Conservation (phyloP, 2,888 invertebrate genomes). For the Apantesis nais region DNA sequence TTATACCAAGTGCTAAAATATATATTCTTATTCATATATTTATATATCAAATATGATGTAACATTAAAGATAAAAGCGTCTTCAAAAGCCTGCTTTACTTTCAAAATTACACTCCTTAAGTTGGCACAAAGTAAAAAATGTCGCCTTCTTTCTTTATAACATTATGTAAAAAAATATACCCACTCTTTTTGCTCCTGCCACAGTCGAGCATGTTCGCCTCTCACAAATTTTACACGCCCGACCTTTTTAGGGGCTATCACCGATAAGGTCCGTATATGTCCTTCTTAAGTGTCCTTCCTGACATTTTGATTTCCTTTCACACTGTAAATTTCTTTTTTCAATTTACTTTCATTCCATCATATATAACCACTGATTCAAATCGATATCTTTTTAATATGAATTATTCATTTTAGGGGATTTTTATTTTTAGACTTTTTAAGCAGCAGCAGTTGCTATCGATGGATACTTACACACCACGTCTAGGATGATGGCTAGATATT, state of each 20-base stretch:
- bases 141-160: neutral
- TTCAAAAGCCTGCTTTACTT: no score
- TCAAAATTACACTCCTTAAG: neutral
- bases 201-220: neutral
- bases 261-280: conserved; percentile 10
- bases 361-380: neutral
- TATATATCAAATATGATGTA: no score
- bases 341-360: conserved; percentile 3
- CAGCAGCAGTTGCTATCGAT: neutral
- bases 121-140: neutral
- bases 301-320: conserved; percentile 9
- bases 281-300: conserved; percentile 7
- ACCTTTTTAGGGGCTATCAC: conserved; percentile 12
- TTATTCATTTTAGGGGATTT: neutral
- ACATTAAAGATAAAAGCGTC: no score
- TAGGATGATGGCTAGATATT: no score
- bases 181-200: neutral
- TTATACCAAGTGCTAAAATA: no score
- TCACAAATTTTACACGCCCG: conserved; percentile 12
- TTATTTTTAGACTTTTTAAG: neutral
- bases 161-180: conserved; percentile 1
- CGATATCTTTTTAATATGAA: neutral
- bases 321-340: conserved; percentile 9
- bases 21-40: no score
- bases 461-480: no score